These are phyloP conservation scores for Hephaestus fuliginosus DNA, from an alignment of 2,797 vertebrate species.

Conservation along the genomic window DNA sequence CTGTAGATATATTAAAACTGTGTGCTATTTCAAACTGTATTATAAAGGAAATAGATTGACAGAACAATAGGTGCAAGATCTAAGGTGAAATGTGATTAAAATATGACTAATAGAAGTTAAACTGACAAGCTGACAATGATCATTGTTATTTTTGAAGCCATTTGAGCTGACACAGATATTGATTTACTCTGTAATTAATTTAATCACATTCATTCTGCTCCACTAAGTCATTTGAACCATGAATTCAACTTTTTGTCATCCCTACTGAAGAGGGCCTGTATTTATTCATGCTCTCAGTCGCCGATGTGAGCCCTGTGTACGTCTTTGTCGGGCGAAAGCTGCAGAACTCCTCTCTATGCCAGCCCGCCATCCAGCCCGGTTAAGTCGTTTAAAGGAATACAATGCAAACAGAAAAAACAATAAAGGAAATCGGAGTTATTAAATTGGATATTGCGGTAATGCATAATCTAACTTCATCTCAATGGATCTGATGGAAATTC, in stretches of 20 bases:
- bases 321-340: conserved; percentile 79
- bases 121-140: conserved; percentile 77
- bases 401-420: conserved; percentile 87
- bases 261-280: conserved; percentile 74
- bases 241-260: conserved; percentile 81
- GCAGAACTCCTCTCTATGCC: conserved; percentile 69
- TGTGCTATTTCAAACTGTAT: conserved; percentile 32
- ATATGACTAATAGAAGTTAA: conserved; percentile 74
- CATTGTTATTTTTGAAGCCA: conserved; percentile 77
- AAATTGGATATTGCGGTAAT: conserved; percentile 88
- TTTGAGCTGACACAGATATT: conserved; percentile 74
- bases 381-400: conserved; percentile 83
- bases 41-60: conserved; percentile 50
- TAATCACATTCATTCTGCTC: conserved; percentile 81
- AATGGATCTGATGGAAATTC: conserved; percentile 84
- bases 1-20: conserved; percentile 17
- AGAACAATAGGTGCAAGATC: conserved; percentile 54
- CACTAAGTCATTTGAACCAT: conserved; percentile 78
- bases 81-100: conserved; percentile 68
- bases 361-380: conserved; percentile 67
- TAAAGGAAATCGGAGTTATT: conserved; percentile 87
- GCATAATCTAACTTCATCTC: conserved; percentile 87
- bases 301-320: conserved; percentile 74
- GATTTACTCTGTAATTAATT: conserved; percentile 83
- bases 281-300: conserved; percentile 73